Evolutionary conservation across 2,888 invertebrate genomes (phyloP).

Genomic region (Sylvicola cinctus): DNA sequence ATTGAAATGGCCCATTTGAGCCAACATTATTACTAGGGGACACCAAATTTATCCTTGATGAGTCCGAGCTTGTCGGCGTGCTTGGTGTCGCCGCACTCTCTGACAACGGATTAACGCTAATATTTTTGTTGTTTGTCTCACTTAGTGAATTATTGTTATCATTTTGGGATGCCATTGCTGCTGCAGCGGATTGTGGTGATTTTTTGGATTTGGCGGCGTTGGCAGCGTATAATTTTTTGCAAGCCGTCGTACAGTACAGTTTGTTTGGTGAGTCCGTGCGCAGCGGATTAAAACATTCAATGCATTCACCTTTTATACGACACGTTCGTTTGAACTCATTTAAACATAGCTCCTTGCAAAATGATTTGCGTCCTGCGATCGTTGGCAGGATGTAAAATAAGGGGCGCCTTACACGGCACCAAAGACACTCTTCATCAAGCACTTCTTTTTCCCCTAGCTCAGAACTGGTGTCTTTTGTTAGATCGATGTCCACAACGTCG

Average conservation of each 20-base stretch:
- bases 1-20: slow-evolving; percentile 39
- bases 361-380: slow-evolving; percentile 76
- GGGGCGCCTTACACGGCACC: slow-evolving; percentile 44
- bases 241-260: slow-evolving; percentile 69
- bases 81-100: slow-evolving; percentile 27
- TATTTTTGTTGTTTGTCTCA: slow-evolving; percentile 1
- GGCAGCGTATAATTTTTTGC: too few relatives aligned
- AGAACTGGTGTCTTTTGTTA: too few relatives aligned
- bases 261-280: slow-evolving; percentile 45
- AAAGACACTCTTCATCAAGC: too few relatives aligned
- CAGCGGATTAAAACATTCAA: slow-evolving; percentile 74
- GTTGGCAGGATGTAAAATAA: slow-evolving; percentile 73
- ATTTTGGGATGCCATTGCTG: slow-evolving; percentile 4
- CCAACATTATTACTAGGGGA: background rate
- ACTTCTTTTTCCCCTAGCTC: too few relatives aligned
- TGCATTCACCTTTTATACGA: slow-evolving; percentile 69
- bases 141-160: slow-evolving; percentile 1
- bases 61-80: too few relatives aligned
- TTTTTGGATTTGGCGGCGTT: too few relatives aligned
- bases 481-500: too few relatives aligned
- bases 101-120: slow-evolving; percentile 8
- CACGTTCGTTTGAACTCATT: slow-evolving; percentile 78
- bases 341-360: slow-evolving; percentile 77
- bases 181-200: slow-evolving; percentile 5
- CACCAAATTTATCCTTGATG: too few relatives aligned